Conservation (phyloP, 2,888 invertebrate species). For the Lysandra coridon region DNA sequence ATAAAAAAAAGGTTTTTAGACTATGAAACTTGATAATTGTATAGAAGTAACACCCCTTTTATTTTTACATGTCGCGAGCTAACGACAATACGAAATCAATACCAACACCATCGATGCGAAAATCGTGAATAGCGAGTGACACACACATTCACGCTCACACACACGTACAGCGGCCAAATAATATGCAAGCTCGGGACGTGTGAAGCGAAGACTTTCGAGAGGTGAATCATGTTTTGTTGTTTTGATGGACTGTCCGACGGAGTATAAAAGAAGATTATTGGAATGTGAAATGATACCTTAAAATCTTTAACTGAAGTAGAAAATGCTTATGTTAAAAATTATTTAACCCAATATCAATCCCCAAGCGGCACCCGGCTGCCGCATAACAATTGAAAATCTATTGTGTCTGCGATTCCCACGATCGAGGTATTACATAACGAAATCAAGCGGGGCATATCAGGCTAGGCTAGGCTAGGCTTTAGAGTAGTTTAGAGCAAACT, state of each 20-base stretch:
- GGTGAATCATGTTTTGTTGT: slow-evolving; percentile 55
- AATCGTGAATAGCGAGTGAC: slow-evolving; percentile 72
- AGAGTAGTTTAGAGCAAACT: too few relatives aligned
- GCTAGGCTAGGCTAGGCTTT: too few relatives aligned
- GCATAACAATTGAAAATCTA: too few relatives aligned
- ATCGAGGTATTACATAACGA: too few relatives aligned
- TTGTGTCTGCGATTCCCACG: too few relatives aligned
- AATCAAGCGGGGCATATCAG: too few relatives aligned
- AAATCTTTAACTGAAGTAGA: too few relatives aligned
- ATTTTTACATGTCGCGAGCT: slow-evolving; percentile 77
- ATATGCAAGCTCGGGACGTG: slow-evolving; percentile 72
- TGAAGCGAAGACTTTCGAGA: slow-evolving; percentile 65
- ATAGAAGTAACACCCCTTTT: slow-evolving; percentile 70
- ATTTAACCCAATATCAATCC: too few relatives aligned
- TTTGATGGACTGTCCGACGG: background rate
- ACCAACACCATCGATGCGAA: slow-evolving; percentile 80
- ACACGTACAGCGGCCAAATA: slow-evolving; percentile 57
- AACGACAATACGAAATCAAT: slow-evolving; percentile 81
- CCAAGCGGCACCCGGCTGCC: too few relatives aligned
- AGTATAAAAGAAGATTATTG: too few relatives aligned
- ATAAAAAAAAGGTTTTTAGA: background rate
- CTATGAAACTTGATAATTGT: slow-evolving; percentile 44
- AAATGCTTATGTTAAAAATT: too few relatives aligned
- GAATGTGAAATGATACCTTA: background rate
- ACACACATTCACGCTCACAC: slow-evolving; percentile 47